Percentiles rank a stretch among this genome's conserved stretches.
phyloP scores from a whole-genome alignment of 2,113 vertebrate genomes.

The Tichodroma muraria region DNA sequence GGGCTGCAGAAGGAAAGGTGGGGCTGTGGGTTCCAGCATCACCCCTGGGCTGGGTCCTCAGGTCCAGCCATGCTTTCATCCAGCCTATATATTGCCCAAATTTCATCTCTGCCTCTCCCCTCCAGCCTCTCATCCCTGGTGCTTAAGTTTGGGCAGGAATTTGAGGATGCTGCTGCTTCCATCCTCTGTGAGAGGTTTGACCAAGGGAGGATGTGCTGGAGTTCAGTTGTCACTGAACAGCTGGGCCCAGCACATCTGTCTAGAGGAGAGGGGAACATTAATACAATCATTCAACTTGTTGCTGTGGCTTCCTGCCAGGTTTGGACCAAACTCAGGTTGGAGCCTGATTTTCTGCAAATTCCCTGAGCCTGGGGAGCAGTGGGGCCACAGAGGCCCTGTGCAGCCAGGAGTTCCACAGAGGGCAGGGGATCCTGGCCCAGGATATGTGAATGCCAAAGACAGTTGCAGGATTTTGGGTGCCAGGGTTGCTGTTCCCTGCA shows the following conservation, averaged over 20 bases:
- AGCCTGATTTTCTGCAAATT: background rate
- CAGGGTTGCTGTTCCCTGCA: background rate
- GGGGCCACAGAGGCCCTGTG: background rate
- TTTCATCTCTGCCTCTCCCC: background rate
- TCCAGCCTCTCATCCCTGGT: background rate
- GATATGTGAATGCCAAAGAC: background rate
- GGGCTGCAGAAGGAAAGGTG: background rate
- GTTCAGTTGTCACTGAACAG: background rate
- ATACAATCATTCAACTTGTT: background rate
- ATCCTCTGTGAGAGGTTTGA: background rate
- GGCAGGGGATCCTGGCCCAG: background rate
- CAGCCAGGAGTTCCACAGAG: background rate
- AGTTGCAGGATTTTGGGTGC: background rate
- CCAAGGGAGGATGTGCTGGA: accelerated
- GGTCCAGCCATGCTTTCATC: background rate
- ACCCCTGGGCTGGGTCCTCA: background rate
- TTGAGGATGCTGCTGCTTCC: background rate
- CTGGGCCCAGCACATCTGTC: background rate
- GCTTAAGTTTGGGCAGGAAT: background rate
- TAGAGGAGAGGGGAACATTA: background rate
- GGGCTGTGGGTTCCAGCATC: background rate
- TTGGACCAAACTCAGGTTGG: background rate
- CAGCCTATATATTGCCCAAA: background rate
- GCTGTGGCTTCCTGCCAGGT: background rate
- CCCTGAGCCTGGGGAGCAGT: background rate